Base-by-base conservation (phyloP, 1,140 invertebrate species). In the Scaptodrosophila lebanonensis region DNA sequence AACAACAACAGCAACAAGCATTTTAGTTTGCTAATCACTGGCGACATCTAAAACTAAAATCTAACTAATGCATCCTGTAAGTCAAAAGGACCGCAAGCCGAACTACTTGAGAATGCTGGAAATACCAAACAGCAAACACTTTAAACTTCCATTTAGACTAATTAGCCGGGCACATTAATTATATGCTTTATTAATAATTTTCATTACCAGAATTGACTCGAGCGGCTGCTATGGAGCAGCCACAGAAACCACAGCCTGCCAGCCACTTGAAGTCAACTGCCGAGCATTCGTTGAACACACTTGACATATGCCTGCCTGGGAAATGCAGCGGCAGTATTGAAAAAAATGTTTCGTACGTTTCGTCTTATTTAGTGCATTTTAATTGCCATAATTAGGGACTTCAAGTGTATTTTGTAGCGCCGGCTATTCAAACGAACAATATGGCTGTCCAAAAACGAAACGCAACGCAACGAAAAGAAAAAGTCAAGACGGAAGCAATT, bases 301-400 rank as follows among this genome's bases (percentile, higher is more conserved):
- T 77, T 76, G 72, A 76, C 3, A 25, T 25, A 3, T 25, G 22
- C 8, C 22, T 25, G 22, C 8, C 22, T 25, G 8, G 22, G 3
- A n/a, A n/a, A 56, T 72, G 71, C 71, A 72, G 42, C 71, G 1
- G 13, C 40, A 35, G 29, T 45, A 47, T 30, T 59, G 52, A 36
- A 36, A 60, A 66, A 25, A 4, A 25, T n/a, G n/a, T 62, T 66
- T 62, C 38, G 39, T 66, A 65, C 56, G 25, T 36, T 62, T 65
- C 36, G 53, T 49, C 52, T 36, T 72, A 79, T 77, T 77, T 77
- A 77, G 73, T 77, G 73, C 64, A 60, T 77, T 77, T 77, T 77
- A 77, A 77, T 77, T 77, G 73, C 73, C 68, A 65, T 77, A 77
- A 77, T 77, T 79, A 77, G 72, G 59, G 73, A 57, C 62, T 68